Percentiles rank a stretch among this genome's conserved stretches.
These are phyloP conservation scores for Pseudochirops cupreus DNA, from an alignment of 2,797 vertebrate genomes.

Conservation along the genomic window DNA sequence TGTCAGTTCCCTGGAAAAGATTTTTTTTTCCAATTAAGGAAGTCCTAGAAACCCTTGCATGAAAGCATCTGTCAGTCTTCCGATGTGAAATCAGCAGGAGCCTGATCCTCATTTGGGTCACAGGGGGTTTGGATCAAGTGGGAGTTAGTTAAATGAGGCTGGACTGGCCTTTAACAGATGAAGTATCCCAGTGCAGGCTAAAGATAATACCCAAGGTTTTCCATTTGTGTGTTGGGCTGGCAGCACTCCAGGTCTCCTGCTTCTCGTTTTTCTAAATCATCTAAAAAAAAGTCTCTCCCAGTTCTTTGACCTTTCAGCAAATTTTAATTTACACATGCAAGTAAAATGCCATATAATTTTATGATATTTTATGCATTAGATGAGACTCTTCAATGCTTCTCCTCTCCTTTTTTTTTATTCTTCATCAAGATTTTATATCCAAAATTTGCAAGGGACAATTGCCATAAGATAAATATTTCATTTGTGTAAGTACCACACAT, in stretches of 20 bases:
- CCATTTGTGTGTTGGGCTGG: slow-evolving; percentile 5
- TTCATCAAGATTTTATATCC: slow-evolving; percentile 44
- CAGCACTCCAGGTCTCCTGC: not conserved
- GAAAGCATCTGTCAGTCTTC: not conserved
- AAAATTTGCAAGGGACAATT: slow-evolving; percentile 47
- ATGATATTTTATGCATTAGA: slow-evolving; percentile 66
- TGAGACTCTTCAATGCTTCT: slow-evolving; percentile 46
- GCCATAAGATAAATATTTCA: slow-evolving; percentile 30
- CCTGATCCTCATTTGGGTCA: too few species aligned
- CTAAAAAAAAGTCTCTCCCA: slow-evolving; percentile 8
- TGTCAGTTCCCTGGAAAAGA: not conserved
- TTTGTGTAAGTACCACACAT: not conserved
- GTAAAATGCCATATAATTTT: slow-evolving; percentile 75
- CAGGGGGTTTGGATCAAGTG: accelerated
- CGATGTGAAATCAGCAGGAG: accelerated
- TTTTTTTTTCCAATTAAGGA: not conserved
- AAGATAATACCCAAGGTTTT: accelerated
- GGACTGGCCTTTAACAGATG: not conserved
- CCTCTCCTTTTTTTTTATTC: slow-evolving; percentile 41
- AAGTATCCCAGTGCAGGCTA: not conserved
- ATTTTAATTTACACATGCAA: slow-evolving; percentile 78
- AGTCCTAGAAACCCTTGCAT: not conserved
- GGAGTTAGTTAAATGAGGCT: not conserved
- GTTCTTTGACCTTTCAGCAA: slow-evolving; percentile 71
- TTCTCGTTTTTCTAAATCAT: slow-evolving; percentile 54